phyloP scores from a whole-genome alignment of 2,113 vertebrate genomes.

The Lepus timidus region DNA sequence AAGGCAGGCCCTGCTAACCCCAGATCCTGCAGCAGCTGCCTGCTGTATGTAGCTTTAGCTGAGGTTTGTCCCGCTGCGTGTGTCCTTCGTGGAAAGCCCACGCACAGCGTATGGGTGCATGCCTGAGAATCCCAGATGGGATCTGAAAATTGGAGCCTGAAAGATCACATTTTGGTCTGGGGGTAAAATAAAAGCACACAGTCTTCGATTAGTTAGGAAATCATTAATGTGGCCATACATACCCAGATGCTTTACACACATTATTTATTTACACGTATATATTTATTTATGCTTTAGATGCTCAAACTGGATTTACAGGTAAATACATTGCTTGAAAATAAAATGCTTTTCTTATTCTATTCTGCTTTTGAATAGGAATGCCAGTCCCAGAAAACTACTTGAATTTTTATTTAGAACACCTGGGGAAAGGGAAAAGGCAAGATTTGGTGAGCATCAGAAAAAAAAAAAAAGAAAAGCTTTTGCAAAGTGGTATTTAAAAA shows the following conservation, averaged over 20 bases:
- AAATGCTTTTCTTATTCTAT: conserved; percentile 5
- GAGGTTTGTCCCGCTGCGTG: not conserved
- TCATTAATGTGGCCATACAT: not conserved
- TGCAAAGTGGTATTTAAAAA: no score
- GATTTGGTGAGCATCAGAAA: conserved; percentile 69
- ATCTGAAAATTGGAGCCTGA: not conserved
- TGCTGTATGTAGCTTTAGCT: not conserved
- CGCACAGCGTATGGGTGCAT: no score
- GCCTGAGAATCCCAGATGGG: not conserved
- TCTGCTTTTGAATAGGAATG: conserved; percentile 56
- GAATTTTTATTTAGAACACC: conserved; percentile 62
- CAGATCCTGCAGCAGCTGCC: not conserved
- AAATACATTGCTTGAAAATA: not conserved
- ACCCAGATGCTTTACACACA: not conserved
- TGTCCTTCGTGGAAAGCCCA: not conserved
- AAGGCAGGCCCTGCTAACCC: not conserved
- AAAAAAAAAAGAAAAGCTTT: no score
- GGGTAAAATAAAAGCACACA: not conserved
- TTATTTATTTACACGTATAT: not conserved
- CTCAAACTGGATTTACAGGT: not conserved
- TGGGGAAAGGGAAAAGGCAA: conserved; percentile 76
- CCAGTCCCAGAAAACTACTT: conserved; percentile 73
- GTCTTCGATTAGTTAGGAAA: not conserved
- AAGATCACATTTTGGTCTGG: conserved; percentile 1
- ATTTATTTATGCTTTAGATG: not conserved